Evolutionary conservation across 2,113 vertebrate genomes (phyloP), one percentile per base, ranked within the genome.

Genomic region (Platysteira castanea): DNA sequence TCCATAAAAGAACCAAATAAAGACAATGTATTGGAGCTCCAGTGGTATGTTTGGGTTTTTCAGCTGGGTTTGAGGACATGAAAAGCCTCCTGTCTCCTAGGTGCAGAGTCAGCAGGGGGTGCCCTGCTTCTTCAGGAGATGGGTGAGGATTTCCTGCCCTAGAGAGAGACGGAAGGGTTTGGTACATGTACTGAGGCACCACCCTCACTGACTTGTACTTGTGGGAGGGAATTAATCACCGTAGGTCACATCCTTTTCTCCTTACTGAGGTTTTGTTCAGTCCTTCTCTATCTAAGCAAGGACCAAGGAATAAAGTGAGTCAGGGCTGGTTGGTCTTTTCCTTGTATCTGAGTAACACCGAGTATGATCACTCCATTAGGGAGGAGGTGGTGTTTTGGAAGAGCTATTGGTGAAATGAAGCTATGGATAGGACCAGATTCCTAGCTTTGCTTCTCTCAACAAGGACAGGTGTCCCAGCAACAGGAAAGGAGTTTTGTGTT

Each of bases 191-290:
- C 50, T 54, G 73, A 70, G 76, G 42, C 87, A 92, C 50, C 60
- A 54, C 79, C 82, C 68, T 83, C 52, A 35, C 28, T 97, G 95
- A 95, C 85, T 96, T 79, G 89, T 57, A 44, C 44, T 87, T 54
- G 31, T 86, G 88, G 73, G 77, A 89, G 56, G 89, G 56, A 79
- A 87, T 97, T 95, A 97, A 84, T 97, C 96, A 96, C 90, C 1
- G 0, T 31, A 63, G 73, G 46, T 64, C 63, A 57, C 68, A 64
- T 91, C 44, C 67, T 89, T 56, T 91, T 75, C 54, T 84, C 54
- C 79, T 95, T 52, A 53, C 59, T 60, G 86, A 90, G 59, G 22
- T 87, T 95, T 96, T 92, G 18, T 84, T 95, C 44, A 89, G 30
- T 37, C 31, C 11, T 79, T 2, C 46, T 42, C 42, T 84, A 59